A percentile compares a stretch with the other conserved stretches of the same genome.
phyloP scores from a whole-genome alignment of 1,140 invertebrate species.

The Pristionchus pacificus region DNA sequence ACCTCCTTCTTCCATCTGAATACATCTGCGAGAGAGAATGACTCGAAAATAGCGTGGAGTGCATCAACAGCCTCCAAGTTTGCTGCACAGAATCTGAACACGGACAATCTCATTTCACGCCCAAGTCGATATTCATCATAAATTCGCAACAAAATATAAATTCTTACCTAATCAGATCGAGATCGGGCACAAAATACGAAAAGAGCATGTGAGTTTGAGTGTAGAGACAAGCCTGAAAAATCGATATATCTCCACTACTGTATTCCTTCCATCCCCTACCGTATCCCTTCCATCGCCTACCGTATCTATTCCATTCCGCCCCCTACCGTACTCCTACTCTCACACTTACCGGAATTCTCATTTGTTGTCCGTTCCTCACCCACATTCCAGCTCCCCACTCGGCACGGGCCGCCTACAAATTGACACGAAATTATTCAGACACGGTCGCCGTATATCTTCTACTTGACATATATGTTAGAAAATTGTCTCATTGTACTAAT shows the following conservation, averaged over 20 bases:
- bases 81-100: conserved; percentile 26
- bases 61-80: background rate
- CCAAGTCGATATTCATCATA: background rate
- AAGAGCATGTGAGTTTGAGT: conserved; percentile 97
- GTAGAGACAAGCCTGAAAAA: conserved; percentile 88
- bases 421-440: background rate
- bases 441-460: background rate
- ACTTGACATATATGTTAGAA: background rate
- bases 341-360: conserved; percentile 70
- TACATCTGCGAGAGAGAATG: conserved; percentile 11
- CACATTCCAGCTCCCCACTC: conserved; percentile 88
- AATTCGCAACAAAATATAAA: conserved; percentile 3
- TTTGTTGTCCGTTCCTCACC: conserved; percentile 93
- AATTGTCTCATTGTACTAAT: background rate
- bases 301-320: too few species aligned
- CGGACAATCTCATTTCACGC: background rate
- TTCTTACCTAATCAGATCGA: conserved; percentile 68
- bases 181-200: conserved; percentile 92
- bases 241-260: too few species aligned
- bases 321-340: too few species aligned
- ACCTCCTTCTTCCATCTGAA: conserved; percentile 3
- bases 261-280: background rate
- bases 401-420: conserved; percentile 82
- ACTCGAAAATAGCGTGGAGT: background rate
- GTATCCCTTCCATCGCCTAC: background rate